Base-by-base conservation (phyloP, 1,140 invertebrate species). In the Amphibalanus amphitrite region DNA sequence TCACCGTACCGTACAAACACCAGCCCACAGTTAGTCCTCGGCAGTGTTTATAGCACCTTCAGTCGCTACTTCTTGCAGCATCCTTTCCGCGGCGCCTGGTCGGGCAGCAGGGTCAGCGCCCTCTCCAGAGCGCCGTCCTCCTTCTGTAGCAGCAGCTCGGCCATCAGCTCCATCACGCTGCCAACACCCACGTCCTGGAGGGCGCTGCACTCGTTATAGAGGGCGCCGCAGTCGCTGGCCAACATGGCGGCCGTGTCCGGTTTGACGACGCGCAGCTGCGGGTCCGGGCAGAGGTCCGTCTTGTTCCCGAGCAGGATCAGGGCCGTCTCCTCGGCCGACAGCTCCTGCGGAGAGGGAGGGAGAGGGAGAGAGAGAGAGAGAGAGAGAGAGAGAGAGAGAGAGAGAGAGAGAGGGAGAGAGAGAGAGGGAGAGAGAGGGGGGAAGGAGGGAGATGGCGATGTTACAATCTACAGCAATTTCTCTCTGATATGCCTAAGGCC, bases 21-120 rank as follows among this genome's bases (percentile, higher is more conserved):
- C n/a, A n/a, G n/a, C n/a, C n/a, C n/a, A n/a, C n/a, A n/a, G n/a
- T n/a, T n/a, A n/a, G n/a, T n/a, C n/a, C n/a, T n/a, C n/a, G n/a
- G n/a, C n/a, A n/a, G n/a, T n/a, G n/a, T n/a, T n/a, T n/a, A n/a
- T n/a, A n/a, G n/a, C n/a, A n/a, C n/a, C n/a, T n/a, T n/a, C n/a
- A n/a, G n/a, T n/a, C n/a, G 47, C 47, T 59, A 59, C 47, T 59
- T 59, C 47, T 59, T 59, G 47, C 47, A 59, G 47, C 47, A 59
- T 13, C 47, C 10, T 23, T 59, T 59, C 1, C 20, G 10, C 13
- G 47, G 47, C 1, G 47, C 10, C 47, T 6, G 3, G 20, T 59
- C 47, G 6, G 47, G 47, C 47, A 59, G 10, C 6, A 59, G 47
- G 13, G 13, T 13, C 47, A 59, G 47, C 47, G 47, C 47, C 17